These are phyloP conservation scores for Bombus superbus DNA, from an alignment of 1,140 invertebrate genomes.

Conservation along the genomic window DNA sequence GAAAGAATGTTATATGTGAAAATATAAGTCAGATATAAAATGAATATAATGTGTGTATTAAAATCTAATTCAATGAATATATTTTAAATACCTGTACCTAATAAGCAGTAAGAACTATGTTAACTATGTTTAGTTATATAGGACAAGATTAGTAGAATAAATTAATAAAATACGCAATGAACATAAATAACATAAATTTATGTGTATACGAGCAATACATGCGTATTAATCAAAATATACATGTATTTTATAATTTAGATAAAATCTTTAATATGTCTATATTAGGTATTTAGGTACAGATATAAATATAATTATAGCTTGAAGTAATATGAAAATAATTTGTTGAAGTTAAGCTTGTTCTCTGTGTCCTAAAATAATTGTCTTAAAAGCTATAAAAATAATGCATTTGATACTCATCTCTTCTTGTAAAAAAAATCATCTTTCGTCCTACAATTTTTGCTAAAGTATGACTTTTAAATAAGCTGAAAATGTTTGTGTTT, in stretches of 20 bases:
- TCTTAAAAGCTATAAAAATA: slow-evolving; percentile 1
- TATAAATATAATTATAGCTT: neutral
- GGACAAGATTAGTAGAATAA: slow-evolving; percentile 17
- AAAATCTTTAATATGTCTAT: neutral
- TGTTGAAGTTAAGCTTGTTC: neutral
- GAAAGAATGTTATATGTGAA: neutral
- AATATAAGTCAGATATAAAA: slow-evolving; percentile 10
- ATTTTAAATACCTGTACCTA: slow-evolving; percentile 26
- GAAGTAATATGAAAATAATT: slow-evolving; percentile 7
- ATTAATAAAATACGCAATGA: slow-evolving; percentile 7
- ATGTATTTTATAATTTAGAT: neutral
- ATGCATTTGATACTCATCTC: neutral
- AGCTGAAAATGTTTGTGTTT: slow-evolving; percentile 27
- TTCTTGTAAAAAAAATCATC: neutral
- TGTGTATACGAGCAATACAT: neutral
- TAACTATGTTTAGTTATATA: slow-evolving; percentile 20
- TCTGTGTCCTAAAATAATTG: neutral
- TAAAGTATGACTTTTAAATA: slow-evolving; percentile 34
- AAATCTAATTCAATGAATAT: neutral
- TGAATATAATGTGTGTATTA: neutral
- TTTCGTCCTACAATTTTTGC: slow-evolving; percentile 1
- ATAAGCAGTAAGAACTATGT: slow-evolving; percentile 8
- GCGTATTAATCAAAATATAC: neutral
- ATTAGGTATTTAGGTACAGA: slow-evolving; percentile 13
- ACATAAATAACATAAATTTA: slow-evolving; percentile 7